Base-by-base conservation (phyloP, 2,113 vertebrate species). In the Phycodurus eques region DNA sequence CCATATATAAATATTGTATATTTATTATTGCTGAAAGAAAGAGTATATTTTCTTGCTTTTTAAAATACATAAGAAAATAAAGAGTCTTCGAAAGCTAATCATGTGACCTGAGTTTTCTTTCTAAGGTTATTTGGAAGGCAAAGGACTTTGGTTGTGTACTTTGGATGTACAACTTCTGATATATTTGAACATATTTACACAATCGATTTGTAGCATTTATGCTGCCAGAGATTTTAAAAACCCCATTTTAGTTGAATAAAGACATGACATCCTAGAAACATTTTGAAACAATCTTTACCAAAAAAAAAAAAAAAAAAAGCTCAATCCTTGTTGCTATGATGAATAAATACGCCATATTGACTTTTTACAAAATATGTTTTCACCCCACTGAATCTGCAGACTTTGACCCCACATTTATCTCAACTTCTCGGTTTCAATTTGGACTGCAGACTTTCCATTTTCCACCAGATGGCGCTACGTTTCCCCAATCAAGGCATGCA, bases 1-100 rank as follows among this genome's bases (percentile, higher is more conserved):
- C 95, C 90, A 95, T 98, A 95, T 94, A 93, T 72, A 90, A 92
- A 88, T 94, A 93, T 95, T 96, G 91, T 94, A 95, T 99, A 99
- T 98, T 99, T 99, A 99, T 99, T 98, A 95, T 75, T 91, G 94
- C 92, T 84, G 89, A 62, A 86, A 81, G 71, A 91, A 44, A 83
- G 94, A 96, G 90, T 95, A 96, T 96, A 96, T 95, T 96, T 95
- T 94, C 92, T 94, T 91, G 91, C 78, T 84, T 89, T 92, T 89
- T 77, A 85, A 80, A 82, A 85, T 80, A 83, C 88, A 79, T 85
- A 65, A 80, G 90, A 89, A 79, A 89, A 87, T 79, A 87, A 81
- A 82, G 63, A 31, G 44, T 47, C 42, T 49, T 68, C 70, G 56
- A 79, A 87, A 87, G 74, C 44, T 33, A 46, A 68, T 46, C 0